Conservation (phyloP, 1,140 invertebrate species). For the Penaeus japonicus region DNA sequence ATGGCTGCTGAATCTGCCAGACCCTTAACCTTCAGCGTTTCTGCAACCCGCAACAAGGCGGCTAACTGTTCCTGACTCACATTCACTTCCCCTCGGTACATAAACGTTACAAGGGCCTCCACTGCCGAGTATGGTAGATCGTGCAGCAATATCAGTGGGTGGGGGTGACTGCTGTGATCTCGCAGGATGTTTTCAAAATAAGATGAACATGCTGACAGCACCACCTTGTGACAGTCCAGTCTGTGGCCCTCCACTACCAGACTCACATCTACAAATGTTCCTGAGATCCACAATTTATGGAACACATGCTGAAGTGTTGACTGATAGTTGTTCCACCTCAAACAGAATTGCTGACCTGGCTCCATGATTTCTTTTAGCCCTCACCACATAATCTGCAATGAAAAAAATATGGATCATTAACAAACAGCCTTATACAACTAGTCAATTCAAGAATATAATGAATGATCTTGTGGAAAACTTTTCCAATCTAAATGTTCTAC, state of each 20-base stretch:
- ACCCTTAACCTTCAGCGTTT: conserved; percentile 82
- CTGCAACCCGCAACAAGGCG: conserved; percentile 82
- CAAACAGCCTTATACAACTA: neutral
- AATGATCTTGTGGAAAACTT: too few relatives aligned
- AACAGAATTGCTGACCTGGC: conserved; percentile 81
- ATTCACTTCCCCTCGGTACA: conserved; percentile 93
- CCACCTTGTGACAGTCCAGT: conserved; percentile 91
- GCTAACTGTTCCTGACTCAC: conserved; percentile 89
- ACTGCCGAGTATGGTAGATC: conserved; percentile 87
- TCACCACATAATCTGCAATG: conserved; percentile 51
- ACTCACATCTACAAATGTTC: conserved; percentile 92
- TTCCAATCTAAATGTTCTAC: too few relatives aligned
- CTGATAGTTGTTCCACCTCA: conserved; percentile 90
- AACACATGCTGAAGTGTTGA: conserved; percentile 88
- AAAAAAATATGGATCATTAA: neutral
- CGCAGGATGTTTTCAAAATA: conserved; percentile 90
- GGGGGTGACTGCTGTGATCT: conserved; percentile 62
- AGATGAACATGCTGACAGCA: conserved; percentile 89
- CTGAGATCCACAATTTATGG: conserved; percentile 85
- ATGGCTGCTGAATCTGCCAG: conserved; percentile 72
- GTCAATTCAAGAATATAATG: too few relatives aligned
- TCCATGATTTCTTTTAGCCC: conserved; percentile 48
- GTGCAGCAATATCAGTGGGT: conserved; percentile 88
- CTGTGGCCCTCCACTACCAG: conserved; percentile 88
- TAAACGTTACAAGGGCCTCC: conserved; percentile 89